Evolutionary conservation across 1,140 invertebrate genomes (phyloP).

Genomic region (Stegodyphus dumicola): DNA sequence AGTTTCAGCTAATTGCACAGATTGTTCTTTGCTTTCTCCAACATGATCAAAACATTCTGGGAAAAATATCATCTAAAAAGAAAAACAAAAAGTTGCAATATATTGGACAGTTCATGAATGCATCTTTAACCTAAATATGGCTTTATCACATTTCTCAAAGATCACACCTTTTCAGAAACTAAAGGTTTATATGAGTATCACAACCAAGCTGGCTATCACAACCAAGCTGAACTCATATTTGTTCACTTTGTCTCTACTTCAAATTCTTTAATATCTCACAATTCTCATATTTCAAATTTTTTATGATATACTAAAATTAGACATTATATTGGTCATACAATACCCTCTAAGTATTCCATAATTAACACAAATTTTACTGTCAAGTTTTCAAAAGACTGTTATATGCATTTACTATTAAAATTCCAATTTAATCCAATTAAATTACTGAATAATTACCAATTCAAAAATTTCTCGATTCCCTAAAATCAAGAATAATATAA

Average conservation of each 20-base stretch:
- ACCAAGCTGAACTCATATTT: neutral
- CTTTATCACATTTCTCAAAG: neutral
- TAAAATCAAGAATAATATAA: no score
- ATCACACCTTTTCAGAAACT: neutral
- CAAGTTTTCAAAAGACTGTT: no score
- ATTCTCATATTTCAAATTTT: no score
- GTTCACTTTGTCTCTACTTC: neutral
- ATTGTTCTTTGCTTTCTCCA: constrained; percentile 79
- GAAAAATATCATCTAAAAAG: constrained; percentile 86
- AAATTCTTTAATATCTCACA: no score
- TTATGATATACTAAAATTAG: no score
- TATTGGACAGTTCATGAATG: neutral
- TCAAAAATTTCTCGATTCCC: no score
- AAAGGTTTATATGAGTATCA: neutral
- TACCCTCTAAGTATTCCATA: no score
- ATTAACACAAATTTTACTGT: no score
- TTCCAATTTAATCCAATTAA: no score
- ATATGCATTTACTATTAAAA: no score
- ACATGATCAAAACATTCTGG: constrained; percentile 97
- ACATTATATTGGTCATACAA: no score
- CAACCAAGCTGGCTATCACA: neutral
- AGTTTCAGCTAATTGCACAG: constrained; percentile 78
- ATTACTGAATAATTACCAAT: no score
- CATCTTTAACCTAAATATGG: neutral
- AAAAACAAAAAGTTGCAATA: neutral